These are phyloP conservation scores for Schrankia costaestrigalis DNA, from an alignment of 2,888 invertebrate genomes.

Conservation along the genomic window DNA sequence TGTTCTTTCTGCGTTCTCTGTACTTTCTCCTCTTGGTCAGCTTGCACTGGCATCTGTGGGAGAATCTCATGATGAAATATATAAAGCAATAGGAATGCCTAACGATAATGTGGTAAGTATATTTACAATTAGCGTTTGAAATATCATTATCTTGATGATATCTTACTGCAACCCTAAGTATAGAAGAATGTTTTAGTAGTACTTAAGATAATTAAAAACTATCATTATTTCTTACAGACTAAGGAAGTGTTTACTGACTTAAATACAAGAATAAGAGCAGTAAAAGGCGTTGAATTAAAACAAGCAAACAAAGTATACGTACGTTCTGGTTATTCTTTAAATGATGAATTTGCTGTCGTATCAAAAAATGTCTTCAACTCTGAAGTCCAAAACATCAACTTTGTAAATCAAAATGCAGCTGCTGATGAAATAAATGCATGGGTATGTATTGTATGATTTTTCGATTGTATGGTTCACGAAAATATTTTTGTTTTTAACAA, in stretches of 20 bases:
- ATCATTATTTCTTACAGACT: slow-evolving; percentile 55
- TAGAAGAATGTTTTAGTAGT: no score
- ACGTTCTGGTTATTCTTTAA: slow-evolving; percentile 67
- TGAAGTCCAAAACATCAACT: slow-evolving; percentile 82
- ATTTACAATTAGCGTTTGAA: no score
- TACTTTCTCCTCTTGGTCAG: slow-evolving; percentile 60
- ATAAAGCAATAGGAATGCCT: slow-evolving; percentile 50
- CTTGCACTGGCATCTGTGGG: slow-evolving; percentile 57
- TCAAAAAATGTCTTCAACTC: slow-evolving; percentile 82
- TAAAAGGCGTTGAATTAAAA: slow-evolving; percentile 77
- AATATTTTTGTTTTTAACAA: no score
- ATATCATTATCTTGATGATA: neutral
- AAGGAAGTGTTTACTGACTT: slow-evolving; percentile 46
- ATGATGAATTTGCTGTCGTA: slow-evolving; percentile 74
- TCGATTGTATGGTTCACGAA: no score
- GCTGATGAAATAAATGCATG: slow-evolving; percentile 86
- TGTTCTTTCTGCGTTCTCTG: slow-evolving; percentile 70
- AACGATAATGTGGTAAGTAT: slow-evolving; percentile 50
- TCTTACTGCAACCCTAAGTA: no score
- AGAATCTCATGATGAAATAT: slow-evolving; percentile 57
- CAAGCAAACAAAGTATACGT: slow-evolving; percentile 87
- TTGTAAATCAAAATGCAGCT: slow-evolving; percentile 64
- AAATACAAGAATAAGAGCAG: slow-evolving; percentile 36
- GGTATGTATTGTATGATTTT: slow-evolving; percentile 72
- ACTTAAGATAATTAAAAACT: neutral